Evolutionary conservation across 35 echinoderm and acorn worm species (phyloP), one percentile per base, ranked within the genome.

Genomic region (Lytechinus variegatus): DNA sequence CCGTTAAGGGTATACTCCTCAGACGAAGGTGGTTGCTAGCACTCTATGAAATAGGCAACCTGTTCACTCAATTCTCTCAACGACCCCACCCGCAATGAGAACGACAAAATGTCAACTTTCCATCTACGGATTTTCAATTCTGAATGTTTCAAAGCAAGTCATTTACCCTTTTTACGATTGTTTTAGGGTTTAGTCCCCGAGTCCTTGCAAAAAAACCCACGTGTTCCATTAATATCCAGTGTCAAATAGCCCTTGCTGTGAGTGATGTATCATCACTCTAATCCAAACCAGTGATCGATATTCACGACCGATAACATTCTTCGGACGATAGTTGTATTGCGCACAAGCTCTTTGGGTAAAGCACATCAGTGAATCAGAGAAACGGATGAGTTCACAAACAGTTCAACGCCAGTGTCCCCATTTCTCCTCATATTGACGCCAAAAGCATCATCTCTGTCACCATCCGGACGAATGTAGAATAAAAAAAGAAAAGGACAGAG

Each of bases 321-420:
- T 51, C 88, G 29, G 87, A 90, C 66, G 66, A 79, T 79, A 79
- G 12, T 21, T 10, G 54, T 53, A 93, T 5, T 55, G 92, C 92
- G 9, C 55, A 57, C 54, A 93, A 56, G 52, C 92, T 54, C 92
- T 24, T 54, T 3, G 52, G 27, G 92, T 93, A 55, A 57, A 93
- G 66, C 92, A 93, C 92, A 19, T 19, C 53, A 27, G 16, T 55
- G 92, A 93, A 93, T 93, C 92, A 54, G 53, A 19, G 92, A 54
- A 33, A 90, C 88, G 88, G 88, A 13, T 55, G 92, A 54, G 92
- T 93, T 57, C 92, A 93, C 24, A 54, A 9, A 57, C 92, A 93
- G 92, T 93, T 93, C 92, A 90, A 90, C 88, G 9, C 52, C 88
- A 29, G 52, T 90, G 29, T 44, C 92, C 92, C 92, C 19, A 93